A percentile compares a stretch with the other conserved stretches of the same genome.
Evolutionary conservation across 1,140 invertebrate species (phyloP).

Genomic region (Solenopsis invicta): DNA sequence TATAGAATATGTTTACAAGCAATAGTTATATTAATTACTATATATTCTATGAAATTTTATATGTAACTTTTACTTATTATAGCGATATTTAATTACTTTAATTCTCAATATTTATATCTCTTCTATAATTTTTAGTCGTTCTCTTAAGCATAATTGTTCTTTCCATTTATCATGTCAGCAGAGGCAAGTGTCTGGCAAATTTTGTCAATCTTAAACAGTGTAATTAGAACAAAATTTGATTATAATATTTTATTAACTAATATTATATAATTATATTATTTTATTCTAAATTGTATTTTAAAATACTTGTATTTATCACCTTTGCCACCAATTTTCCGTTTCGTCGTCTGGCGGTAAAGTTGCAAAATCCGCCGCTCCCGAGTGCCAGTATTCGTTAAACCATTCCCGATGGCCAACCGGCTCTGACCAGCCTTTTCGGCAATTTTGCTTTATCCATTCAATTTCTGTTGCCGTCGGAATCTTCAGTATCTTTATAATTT

Average conservation of each 20-base stretch:
- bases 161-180: background rate
- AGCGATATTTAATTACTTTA: background rate
- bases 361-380: slow-evolving; percentile 3
- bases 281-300: background rate
- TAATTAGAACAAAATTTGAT: slow-evolving; percentile 4
- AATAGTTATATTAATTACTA: background rate
- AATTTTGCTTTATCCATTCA: slow-evolving; percentile 88
- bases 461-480: slow-evolving; percentile 82
- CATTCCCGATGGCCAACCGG: slow-evolving; percentile 85
- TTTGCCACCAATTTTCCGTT: slow-evolving; percentile 75
- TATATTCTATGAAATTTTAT: slow-evolving; percentile 18
- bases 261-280: background rate
- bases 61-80: background rate
- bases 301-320: slow-evolving; percentile 53
- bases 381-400: slow-evolving; percentile 87
- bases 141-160: background rate
- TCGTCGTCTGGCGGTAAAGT: slow-evolving; percentile 62
- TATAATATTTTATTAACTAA: background rate
- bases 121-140: background rate
- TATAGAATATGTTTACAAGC: background rate
- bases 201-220: slow-evolving; percentile 31
- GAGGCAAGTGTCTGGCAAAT: slow-evolving; percentile 7
- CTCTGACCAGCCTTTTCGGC: slow-evolving; percentile 84
- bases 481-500: slow-evolving; percentile 66
- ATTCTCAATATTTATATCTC: background rate